These are phyloP conservation scores for Poecilus cupreus DNA, from an alignment of 2,888 invertebrate species.

Conservation along the genomic window DNA sequence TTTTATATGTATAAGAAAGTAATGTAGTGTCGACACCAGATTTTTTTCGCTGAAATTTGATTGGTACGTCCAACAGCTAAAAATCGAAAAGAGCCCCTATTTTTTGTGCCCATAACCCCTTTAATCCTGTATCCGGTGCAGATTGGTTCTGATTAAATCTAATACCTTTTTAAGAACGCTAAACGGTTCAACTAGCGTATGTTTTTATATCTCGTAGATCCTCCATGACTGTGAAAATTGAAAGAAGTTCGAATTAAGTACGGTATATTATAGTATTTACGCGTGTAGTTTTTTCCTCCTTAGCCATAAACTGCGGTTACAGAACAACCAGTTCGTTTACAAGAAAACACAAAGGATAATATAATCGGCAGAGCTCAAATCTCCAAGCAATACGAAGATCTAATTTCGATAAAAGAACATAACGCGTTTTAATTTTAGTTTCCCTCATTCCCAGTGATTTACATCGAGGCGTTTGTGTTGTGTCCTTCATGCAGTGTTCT, in stretches of 20 bases:
- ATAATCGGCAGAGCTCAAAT: background rate
- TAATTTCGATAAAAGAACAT: conserved; percentile 30
- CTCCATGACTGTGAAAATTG: background rate
- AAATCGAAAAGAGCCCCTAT: no score
- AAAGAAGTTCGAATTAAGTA: background rate
- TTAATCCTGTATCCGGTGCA: no score
- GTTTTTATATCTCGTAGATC: background rate
- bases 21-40: no score
- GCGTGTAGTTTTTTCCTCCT: background rate
- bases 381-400: background rate
- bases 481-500: conserved; percentile 13
- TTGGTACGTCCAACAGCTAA: no score
- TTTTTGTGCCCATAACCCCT: no score
- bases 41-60: no score
- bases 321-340: background rate
- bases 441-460: conserved; percentile 14
- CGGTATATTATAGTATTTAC: conserved; percentile 1
- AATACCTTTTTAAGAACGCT: no score
- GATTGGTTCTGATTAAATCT: no score
- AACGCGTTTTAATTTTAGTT: conserved; percentile 10
- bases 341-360: background rate
- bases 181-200: no score
- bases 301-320: background rate
- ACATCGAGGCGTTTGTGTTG: conserved; percentile 15
- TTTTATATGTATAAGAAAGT: no score